Conservation (phyloP, 2,888 invertebrate genomes). For the Camptogramma bilineatum region DNA sequence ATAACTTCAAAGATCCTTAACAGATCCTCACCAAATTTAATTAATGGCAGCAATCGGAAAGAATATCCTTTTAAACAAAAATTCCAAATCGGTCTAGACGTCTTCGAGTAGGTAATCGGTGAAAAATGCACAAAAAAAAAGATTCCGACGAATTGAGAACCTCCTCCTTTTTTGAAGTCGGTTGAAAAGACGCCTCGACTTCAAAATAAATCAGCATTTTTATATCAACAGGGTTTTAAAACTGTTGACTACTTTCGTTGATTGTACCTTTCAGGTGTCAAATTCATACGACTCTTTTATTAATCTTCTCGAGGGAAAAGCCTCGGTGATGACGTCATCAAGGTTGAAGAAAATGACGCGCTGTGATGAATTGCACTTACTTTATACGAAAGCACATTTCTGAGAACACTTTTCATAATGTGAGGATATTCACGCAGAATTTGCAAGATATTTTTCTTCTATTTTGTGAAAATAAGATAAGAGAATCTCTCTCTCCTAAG, state of each 20-base stretch:
- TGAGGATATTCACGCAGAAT: background rate
- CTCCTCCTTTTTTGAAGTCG: no score
- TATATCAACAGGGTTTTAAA: background rate
- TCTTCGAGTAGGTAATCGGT: no score
- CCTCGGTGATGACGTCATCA: conserved; percentile 42
- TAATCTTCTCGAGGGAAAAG: conserved; percentile 21
- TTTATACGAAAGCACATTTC: conserved; percentile 30
- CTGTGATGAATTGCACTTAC: conserved; percentile 52
- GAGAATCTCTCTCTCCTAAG: no score
- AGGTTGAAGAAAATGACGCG: conserved; percentile 29
- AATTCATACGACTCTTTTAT: conserved; percentile 25
- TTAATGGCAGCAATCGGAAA: no score
- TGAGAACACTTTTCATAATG: background rate
- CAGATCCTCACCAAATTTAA: no score
- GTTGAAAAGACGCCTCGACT: no score
- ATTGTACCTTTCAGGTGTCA: conserved; percentile 19
- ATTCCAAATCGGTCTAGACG: no score
- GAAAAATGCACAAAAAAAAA: no score
- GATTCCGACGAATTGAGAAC: no score
- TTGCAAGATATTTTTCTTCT: background rate
- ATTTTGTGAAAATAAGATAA: background rate
- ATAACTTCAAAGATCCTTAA: no score
- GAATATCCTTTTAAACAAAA: no score
- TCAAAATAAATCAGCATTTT: no score
- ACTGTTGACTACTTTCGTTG: background rate